Evolutionary conservation across 2,797 vertebrate genomes (phyloP).

Genomic region (Chiloscyllium punctatum): DNA sequence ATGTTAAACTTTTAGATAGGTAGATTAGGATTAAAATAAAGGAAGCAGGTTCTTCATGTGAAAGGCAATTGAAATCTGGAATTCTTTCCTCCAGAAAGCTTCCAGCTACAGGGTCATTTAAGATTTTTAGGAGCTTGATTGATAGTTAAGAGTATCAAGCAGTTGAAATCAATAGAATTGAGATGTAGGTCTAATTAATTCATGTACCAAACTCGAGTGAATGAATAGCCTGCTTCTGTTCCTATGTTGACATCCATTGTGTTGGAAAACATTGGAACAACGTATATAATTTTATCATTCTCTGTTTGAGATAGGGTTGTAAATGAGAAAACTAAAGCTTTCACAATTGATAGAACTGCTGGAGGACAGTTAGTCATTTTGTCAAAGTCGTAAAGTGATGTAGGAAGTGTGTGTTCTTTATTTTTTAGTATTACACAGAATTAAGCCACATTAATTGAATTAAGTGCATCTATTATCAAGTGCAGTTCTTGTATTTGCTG

Average conservation of each 20-base stretch:
- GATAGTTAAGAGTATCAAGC: not conserved
- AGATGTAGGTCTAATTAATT: not conserved
- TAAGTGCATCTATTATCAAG: not conserved
- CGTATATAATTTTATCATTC: not conserved
- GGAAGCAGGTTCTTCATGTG: not conserved
- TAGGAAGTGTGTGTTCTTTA: not conserved
- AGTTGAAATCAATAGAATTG: not conserved
- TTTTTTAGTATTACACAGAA: not conserved
- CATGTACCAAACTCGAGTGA: not conserved
- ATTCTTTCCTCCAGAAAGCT: not conserved
- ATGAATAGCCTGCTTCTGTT: not conserved
- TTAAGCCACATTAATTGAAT: not conserved
- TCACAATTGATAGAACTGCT: not conserved
- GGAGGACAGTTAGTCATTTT: not conserved
- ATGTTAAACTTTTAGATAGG: not conserved
- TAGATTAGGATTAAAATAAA: not conserved
- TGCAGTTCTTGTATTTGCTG: not conserved
- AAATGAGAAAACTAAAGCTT: not conserved
- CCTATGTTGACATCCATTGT: not conserved
- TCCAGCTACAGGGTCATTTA: not conserved
- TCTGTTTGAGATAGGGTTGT: not conserved
- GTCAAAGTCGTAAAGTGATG: not conserved
- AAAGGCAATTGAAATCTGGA: not conserved
- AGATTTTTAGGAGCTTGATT: not conserved
- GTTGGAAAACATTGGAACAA: not conserved